Base-by-base conservation (phyloP, 2,888 invertebrate species). In the Sinhomidia bicolor region DNA sequence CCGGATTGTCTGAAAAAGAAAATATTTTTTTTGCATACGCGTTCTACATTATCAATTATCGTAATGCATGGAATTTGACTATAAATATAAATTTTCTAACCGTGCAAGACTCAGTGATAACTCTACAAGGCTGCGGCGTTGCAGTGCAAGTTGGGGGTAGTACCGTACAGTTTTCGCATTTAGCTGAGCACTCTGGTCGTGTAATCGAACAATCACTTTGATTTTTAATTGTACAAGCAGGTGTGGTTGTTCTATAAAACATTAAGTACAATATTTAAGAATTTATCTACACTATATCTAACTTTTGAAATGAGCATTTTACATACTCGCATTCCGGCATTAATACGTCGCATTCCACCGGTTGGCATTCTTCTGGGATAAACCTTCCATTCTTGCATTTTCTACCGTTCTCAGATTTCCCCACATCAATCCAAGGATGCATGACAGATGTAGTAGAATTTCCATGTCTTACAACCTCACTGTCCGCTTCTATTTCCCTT, bases 161-260 rank as follows among this genome's bases (percentile, higher is more conserved):
- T 1, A 85, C 84, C 0, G 85, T 89, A 23, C 85, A 89, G 47
- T 89, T 89, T 41, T 89, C 85, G 32, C 80, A 78, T 47, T 84
- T 90, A 0, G 90, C 90, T 2, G 82, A 26, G 20, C 89, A 89
- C 6, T 65, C 47, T 2, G 88, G 89, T 23, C 89, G n/a, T 2
- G 17, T 51, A 10, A 85, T 51, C 5, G 32, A 29, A 54, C 89
- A 89, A 1, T 74, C 29, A 7, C 29, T 41, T 65, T 81, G 71
- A 36, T 65, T 60, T 14, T 0, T 26, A 2, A 89, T 36, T 14
- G 29, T 36, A 12, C 89, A 89, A 6, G 80, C 62, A 12, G 81
- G 84, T 0, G 89, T 88, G 10, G 47, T 65, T 20, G 89, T 89
- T 5, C 71, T 88, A 17, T 1, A 10, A 3, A 36, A 36, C n/a